Evolutionary conservation across 2,113 vertebrate genomes (phyloP), one percentile per base, ranked within the genome.

Genomic region (Mohoua ochrocephala): DNA sequence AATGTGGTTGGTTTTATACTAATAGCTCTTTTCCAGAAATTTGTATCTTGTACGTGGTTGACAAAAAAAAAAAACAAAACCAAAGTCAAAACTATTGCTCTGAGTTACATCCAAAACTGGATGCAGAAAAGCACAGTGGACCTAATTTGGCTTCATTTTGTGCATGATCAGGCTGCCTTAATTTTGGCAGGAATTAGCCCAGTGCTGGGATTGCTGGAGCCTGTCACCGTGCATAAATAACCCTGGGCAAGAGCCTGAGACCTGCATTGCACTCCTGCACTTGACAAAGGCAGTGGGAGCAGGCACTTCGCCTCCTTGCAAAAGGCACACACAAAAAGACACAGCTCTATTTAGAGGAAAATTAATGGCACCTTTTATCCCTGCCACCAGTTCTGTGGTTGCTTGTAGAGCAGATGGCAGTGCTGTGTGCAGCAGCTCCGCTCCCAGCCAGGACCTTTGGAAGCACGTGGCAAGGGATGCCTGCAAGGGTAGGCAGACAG

Each of bases 121-220:
- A 47, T 41, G 13, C 28, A 71, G n/a, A 41, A 84, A 71, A 94
- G 10, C 87, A 76, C 81, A 76, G 53, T 6, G 12, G 61, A 27
- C 49, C 35, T 87, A 82, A 84, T 94, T 79, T 82, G 57, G 81
- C 73, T 78, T 92, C 35, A 64, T 11, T 67, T 21, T 33, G 14
- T 60, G 20, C 57, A 42, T 11, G 49, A 84, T 52, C n/a, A 41
- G 41, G 73, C 30, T 82, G 77, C n/a, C 17, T 87, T 71, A 20
- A 33, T 82, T 94, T 87, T 95, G 77, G 68, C 84, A 96, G 87
- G 60, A 71, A 68, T 56, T 13, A 87, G n/a, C 53, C 44, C 61
- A 61, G 0, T 17, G 20, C 41, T 71, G 53, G 37, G 37, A 45
- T 37, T 50, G 28, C 10, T 44, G 61, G 68, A 91, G 50, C 61